A percentile compares a stretch with the other conserved stretches of the same genome.
Evolutionary conservation across 2,888 invertebrate species (phyloP).

Genomic region (Ochlodes sylvanus): DNA sequence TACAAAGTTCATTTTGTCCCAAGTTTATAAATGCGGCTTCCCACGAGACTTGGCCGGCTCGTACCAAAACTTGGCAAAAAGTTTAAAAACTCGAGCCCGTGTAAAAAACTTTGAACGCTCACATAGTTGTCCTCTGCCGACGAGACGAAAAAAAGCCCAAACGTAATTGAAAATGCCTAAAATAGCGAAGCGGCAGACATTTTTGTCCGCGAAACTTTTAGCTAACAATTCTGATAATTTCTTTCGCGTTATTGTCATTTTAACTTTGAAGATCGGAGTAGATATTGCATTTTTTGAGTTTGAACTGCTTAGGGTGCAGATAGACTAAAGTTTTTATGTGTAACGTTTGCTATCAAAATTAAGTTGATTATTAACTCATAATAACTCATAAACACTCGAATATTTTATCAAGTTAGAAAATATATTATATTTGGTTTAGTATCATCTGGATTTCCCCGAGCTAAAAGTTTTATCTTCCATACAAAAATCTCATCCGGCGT

Average conservation of each 20-base stretch:
- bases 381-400: no score
- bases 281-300: constrained; percentile 37
- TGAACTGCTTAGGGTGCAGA: background rate
- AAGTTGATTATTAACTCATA: background rate
- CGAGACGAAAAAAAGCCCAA: constrained; percentile 49
- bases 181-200: constrained; percentile 61
- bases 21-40: constrained; percentile 37
- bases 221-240: constrained; percentile 64
- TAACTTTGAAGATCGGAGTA: constrained; percentile 39
- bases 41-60: constrained; percentile 28
- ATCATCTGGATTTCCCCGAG: background rate
- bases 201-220: constrained; percentile 59
- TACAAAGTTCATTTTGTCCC: constrained; percentile 29
- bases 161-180: constrained; percentile 81
- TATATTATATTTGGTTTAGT: background rate
- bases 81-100: constrained; percentile 33
- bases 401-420: no score
- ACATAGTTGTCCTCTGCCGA: constrained; percentile 46
- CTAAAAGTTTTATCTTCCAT: background rate
- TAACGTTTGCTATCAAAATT: background rate
- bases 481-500: background rate
- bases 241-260: constrained; percentile 59
- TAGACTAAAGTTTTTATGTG: background rate
- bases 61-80: constrained; percentile 36
- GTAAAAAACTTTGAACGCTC: constrained; percentile 40